phyloP scores from a whole-genome alignment of 23 tunicate genomes.

The Aplidium turbinatum region DNA sequence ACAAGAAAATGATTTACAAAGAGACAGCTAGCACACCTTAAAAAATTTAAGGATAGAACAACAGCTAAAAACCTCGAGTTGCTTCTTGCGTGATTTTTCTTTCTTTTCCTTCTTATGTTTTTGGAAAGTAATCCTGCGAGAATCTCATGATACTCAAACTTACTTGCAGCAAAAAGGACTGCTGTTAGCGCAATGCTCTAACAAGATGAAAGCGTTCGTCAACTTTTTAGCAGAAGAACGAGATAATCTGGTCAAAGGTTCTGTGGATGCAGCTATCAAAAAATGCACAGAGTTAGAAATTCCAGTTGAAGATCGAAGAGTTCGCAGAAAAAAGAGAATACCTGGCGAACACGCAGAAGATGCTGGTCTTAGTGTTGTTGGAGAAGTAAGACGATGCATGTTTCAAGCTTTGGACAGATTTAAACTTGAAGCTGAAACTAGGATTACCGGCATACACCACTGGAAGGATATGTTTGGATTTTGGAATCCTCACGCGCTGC shows the following conservation, averaged over 20 bases:
- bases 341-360: constrained; percentile 35
- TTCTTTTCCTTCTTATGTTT: constrained; percentile 63
- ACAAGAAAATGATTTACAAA: no score
- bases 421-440: constrained; percentile 53
- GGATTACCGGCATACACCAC: constrained; percentile 45
- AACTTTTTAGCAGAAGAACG: constrained; percentile 56
- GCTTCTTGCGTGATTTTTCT: no score
- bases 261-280: constrained; percentile 48
- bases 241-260: constrained; percentile 50
- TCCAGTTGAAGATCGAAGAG: constrained; percentile 51
- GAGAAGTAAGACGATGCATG: constrained; percentile 55
- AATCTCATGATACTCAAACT: constrained; percentile 54
- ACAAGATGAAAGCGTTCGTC: constrained; percentile 39
- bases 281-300: constrained; percentile 35
- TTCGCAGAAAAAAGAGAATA: constrained; percentile 34
- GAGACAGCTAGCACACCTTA: no score
- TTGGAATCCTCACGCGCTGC: constrained; percentile 50
- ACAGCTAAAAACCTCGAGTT: no score
- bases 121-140: constrained; percentile 63
- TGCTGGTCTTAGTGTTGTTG: constrained; percentile 53
- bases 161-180: constrained; percentile 56
- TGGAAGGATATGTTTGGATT: constrained; percentile 48
- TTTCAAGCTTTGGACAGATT: constrained; percentile 52
- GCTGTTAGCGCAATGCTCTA: constrained; percentile 39
- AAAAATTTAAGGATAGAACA: no score